Evolutionary conservation across 2,888 invertebrate species (phyloP), one percentile per base, ranked within the genome.

Genomic region (Caenorhabditis angaria): DNA sequence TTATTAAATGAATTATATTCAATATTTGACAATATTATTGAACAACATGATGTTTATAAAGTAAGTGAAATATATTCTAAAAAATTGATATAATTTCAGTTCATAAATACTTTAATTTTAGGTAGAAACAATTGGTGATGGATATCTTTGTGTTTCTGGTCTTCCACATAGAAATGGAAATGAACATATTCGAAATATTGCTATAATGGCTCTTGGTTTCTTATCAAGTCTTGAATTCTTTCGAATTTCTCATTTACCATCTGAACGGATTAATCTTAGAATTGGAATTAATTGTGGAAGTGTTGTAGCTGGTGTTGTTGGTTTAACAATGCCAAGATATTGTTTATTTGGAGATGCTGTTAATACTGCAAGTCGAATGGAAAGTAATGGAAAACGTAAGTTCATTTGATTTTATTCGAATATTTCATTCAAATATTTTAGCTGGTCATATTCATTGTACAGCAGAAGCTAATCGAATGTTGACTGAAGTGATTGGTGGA

Each of bases 31-130:
- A 77, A 72, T 25, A 82, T 86, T 24, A 87, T 87, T 41, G 84
- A 79, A 18, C 78, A 79, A 22, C 77, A 82, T 60, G 85, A 87
- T 59, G 84, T 83, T 29, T 87, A 87, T 76, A 87, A 87, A 77
- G 82, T 82, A n/a, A n/a, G n/a, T n/a, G n/a, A n/a, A n/a, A n/a
- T 20, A 14, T 47, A 20, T 22, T 1, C 22, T 20, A 3, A 20
- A 35, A 18, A 24, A 8, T 8, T 12, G 12, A 54, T 57, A 48
- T 20, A 18, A n/a, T n/a, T n/a, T n/a, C n/a, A n/a, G n/a, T n/a
- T n/a, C n/a, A n/a, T n/a, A n/a, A n/a, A n/a, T n/a, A n/a, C n/a
- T n/a, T n/a, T n/a, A n/a, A n/a, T n/a, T n/a, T 32, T 41, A 56
- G 56, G 58, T 58, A 1, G 58, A 58, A 58, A 58, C 83, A 8